These are phyloP conservation scores for Morpho achilles DNA, from an alignment of 2,888 invertebrate species.

Conservation along the genomic window DNA sequence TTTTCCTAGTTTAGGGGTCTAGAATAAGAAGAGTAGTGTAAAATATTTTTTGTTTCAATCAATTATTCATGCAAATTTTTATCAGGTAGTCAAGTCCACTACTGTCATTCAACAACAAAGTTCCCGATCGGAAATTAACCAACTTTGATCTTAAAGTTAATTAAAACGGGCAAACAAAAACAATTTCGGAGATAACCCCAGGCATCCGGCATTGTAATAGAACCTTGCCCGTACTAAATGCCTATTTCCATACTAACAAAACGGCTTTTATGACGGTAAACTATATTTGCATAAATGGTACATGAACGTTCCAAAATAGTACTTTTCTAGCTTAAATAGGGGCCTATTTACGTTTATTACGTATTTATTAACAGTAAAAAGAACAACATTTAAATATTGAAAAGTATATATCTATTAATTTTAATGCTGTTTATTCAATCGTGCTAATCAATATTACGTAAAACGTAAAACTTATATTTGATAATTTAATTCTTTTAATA, in stretches of 20 bases:
- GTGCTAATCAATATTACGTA: no score
- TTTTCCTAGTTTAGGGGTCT: no score
- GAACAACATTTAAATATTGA: no score
- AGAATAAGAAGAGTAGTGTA: no score
- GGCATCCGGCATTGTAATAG: constrained; percentile 21
- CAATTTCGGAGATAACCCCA: constrained; percentile 27
- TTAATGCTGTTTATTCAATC: no score
- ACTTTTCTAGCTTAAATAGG: neutral
- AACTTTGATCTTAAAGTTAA: constrained; percentile 27
- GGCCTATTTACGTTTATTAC: neutral
- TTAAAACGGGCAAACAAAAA: constrained; percentile 28
- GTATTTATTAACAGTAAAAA: neutral
- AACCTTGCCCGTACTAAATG: constrained; percentile 9
- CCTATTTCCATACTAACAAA: constrained; percentile 21
- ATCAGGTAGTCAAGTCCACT: no score
- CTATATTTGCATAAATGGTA: constrained; percentile 10
- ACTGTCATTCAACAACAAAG: constrained; percentile 1
- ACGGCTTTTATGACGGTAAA: constrained; percentile 18
- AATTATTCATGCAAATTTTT: no score
- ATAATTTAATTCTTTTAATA: no score
- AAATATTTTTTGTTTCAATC: no score
- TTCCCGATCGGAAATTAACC: constrained; percentile 1
- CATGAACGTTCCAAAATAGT: constrained; percentile 4
- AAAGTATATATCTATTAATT: no score
- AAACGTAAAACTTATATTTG: no score